A percentile compares a stretch with the other conserved stretches of the same genome.
These are phyloP conservation scores for Drosophila birchii DNA, from an alignment of 2,888 invertebrate species.

Conservation along the genomic window DNA sequence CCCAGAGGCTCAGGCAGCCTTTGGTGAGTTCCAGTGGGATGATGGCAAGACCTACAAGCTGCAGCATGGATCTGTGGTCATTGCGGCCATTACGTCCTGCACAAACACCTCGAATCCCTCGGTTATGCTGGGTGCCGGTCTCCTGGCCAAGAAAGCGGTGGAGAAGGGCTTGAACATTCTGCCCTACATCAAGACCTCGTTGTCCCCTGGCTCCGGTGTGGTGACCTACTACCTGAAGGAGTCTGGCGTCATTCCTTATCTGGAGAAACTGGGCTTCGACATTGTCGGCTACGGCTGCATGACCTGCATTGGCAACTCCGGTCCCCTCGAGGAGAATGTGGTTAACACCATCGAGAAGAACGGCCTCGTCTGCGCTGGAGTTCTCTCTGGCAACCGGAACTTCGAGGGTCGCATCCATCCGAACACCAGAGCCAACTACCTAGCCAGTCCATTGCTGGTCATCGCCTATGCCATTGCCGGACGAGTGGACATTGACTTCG, in stretches of 20 bases:
- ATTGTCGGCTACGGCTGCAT: conserved; percentile 99
- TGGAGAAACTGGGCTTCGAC: conserved; percentile 95
- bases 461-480: conserved; percentile 99
- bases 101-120: conserved; percentile 99
- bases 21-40: conserved; percentile 90
- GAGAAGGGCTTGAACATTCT: conserved; percentile 94
- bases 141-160: conserved; percentile 97
- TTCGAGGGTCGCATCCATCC: conserved; percentile 99
- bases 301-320: conserved; percentile 99
- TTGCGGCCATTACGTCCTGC: conserved; percentile 98
- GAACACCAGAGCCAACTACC: conserved; percentile 97
- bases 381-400: conserved; percentile 98
- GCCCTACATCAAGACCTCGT: conserved; percentile 98
- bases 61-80: conserved; percentile 96
- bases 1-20: conserved; percentile 87
- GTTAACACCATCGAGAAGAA: conserved; percentile 97
- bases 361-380: conserved; percentile 97
- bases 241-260: conserved; percentile 95
- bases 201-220: conserved; percentile 98
- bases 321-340: conserved; percentile 96
- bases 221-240: conserved; percentile 92
- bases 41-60: conserved; percentile 92
- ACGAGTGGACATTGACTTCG: conserved; percentile 97
- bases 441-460: conserved; percentile 98
- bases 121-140: conserved; percentile 98